These are phyloP conservation scores for Notothenia rossii DNA, from an alignment of 2,113 vertebrate species.

Conservation along the genomic window DNA sequence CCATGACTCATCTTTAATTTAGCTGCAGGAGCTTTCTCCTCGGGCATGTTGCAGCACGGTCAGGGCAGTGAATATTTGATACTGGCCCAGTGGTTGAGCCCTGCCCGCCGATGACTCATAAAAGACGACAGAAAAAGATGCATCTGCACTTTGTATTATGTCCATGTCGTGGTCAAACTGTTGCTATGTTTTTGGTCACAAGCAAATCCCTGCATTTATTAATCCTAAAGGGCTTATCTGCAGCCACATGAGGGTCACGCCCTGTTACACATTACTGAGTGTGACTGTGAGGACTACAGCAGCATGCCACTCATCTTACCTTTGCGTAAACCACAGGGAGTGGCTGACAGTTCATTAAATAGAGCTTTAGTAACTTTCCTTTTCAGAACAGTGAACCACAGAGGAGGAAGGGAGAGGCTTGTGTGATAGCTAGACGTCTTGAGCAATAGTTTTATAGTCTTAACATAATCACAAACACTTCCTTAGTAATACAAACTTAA, in stretches of 20 bases:
- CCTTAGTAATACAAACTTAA: background rate
- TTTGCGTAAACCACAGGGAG: slow-evolving; percentile 59
- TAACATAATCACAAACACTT: background rate
- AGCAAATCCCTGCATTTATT: slow-evolving; percentile 4
- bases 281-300: background rate
- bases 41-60: slow-evolving; percentile 41
- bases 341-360: slow-evolving; percentile 18
- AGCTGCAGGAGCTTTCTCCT: slow-evolving; percentile 6
- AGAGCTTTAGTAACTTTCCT: slow-evolving; percentile 61
- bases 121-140: background rate
- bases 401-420: slow-evolving; percentile 42
- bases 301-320: slow-evolving; percentile 38
- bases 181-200: background rate
- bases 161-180: background rate
- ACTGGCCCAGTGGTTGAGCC: slow-evolving; percentile 17
- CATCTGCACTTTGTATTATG: slow-evolving; percentile 8
- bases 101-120: slow-evolving; percentile 60
- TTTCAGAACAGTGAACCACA: slow-evolving; percentile 33
- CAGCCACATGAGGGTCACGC: background rate
- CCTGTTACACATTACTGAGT: slow-evolving; percentile 19
- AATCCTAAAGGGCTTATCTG: background rate
- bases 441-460: slow-evolving; percentile 9
- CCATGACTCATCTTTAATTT: slow-evolving; percentile 13
- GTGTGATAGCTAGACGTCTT: slow-evolving; percentile 18
- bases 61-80: slow-evolving; percentile 22